Base-by-base conservation (phyloP, 2,888 invertebrate genomes). In the Chrysolina oricalcia region DNA sequence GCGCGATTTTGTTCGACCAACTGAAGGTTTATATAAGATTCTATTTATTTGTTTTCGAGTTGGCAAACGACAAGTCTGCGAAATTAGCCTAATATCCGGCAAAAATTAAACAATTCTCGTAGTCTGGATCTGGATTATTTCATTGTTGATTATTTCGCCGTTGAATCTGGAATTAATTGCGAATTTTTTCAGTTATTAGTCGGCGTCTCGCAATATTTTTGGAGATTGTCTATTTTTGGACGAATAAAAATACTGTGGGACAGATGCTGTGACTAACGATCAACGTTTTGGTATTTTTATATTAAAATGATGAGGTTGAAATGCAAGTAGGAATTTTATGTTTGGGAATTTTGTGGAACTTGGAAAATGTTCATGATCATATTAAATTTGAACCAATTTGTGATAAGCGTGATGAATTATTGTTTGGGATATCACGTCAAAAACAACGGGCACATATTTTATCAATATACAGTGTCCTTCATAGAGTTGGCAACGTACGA, bases 11-110 rank as follows among this genome's bases (percentile, higher is more conserved):
- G 73, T 75, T 72, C 77, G 63, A 74, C 74, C 79, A 81, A 84
- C 82, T 82, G 81, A 81, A 75, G 80, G 83, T 85, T 84, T 85
- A 85, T 84, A 82, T 85, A 83, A 85, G 81, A 81, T 73, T 73
- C 73, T 82, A 75, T 83, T 81, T 81, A 80, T 81, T 83, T 83
- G 83, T 79, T 80, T 81, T 72, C 73, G 77, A 78, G 78, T 84
- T 84, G 83, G 83, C 84, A 83, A 79, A 78, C 80, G 82, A 81
- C 81, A 83, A 72, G 76, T 76, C 73, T 65, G 72, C 71, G 71
- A 75, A 75, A 72, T 75, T 75, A 77, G 75, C 73, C 72, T 75
- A 77, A 80, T 81, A 80, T 82, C 77, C 78, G 75, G 73, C 67
- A 72, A 53, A 72, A 75, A 75, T 76, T 78, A 77, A 80, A 69